These are phyloP conservation scores for Dermochelys coriacea DNA, from an alignment of 2,797 vertebrate genomes.

Conservation along the genomic window DNA sequence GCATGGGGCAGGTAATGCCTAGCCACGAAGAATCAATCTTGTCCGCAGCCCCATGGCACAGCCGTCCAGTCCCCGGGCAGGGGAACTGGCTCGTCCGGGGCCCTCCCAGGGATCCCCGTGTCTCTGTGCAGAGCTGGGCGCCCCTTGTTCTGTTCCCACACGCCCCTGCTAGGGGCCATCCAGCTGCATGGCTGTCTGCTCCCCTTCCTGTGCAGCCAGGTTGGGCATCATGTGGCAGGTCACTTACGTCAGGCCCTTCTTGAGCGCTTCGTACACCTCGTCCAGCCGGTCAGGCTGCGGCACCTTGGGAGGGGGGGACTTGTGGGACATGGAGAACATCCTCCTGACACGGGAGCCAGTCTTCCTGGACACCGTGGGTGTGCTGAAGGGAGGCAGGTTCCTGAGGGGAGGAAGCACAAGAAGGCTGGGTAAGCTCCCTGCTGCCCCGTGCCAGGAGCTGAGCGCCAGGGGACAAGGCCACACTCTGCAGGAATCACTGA, in stretches of 20 bases:
- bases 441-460: fast-evolving
- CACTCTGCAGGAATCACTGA: not conserved
- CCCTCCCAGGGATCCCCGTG: not conserved
- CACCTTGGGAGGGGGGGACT: slow-evolving; percentile 91
- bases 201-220: fast-evolving
- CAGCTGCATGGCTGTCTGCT: not conserved
- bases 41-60: not conserved
- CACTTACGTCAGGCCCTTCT: slow-evolving; percentile 93
- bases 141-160: not conserved
- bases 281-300: slow-evolving; percentile 95
- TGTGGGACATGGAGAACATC: slow-evolving; percentile 94
- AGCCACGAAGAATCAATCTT: not conserved
- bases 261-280: slow-evolving; percentile 92
- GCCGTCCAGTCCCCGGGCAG: not conserved
- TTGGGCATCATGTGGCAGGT: not conserved
- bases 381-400: slow-evolving; percentile 89
- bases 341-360: slow-evolving; percentile 91
- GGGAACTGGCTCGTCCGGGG: too few species aligned
- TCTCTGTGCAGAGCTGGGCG: too few species aligned
- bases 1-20: too few species aligned
- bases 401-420: slow-evolving; percentile 77
- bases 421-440: not conserved
- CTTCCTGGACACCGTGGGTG: slow-evolving; percentile 90
- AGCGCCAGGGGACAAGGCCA: not conserved
- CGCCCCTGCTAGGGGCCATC: not conserved